Evolutionary conservation across 1,140 invertebrate species (phyloP), one percentile per base, ranked within the genome.

Genomic region (Cydia pomonella): DNA sequence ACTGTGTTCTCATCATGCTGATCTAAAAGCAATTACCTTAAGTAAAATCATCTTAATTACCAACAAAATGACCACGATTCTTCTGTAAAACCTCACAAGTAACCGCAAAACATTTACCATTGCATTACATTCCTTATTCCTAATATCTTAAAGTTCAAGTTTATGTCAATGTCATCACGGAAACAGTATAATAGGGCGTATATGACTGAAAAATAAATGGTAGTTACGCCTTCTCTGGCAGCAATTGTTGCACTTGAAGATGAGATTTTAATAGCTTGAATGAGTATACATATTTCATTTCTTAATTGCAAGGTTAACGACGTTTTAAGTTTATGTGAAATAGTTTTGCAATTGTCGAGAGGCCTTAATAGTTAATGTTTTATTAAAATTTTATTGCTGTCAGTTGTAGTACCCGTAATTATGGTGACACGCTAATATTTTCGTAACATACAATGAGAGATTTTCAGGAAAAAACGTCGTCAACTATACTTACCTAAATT

Each of bases 281-380:
- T 69, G 64, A 69, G 41, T 69, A 64, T 27, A 25, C 62, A 63
- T 63, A 66, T 66, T 69, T 38, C 27, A 69, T 69, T 29, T 29
- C 29, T 69, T 69, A 69, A 69, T 69, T 69, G 29, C 64, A 69
- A 69, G 64, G 33, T 69, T 69, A 69, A 69, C 64, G 64, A 38
- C 64, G 29, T 69, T 69, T 69, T 41, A 69, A 69, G 64, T 69
- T 69, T 69, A 69, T 33, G 63, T 66, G 64, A 69, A 69, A 69
- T 69, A 18, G 64, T 69, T 38, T 69, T 69, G 27, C 64, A 69
- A 69, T 21, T 29, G 29, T 2, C 16, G 21, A 59, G 50, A 53
- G 53, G 53, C 1, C 53, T 1, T 23, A 23, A 12, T 6, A 53
- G 18, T 59, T 21, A 59, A 59, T 18, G n/a, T 59, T 59, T 59